These are phyloP conservation scores for Clarias batrachus DNA, from an alignment of 2,113 vertebrate species.

Conservation along the genomic window DNA sequence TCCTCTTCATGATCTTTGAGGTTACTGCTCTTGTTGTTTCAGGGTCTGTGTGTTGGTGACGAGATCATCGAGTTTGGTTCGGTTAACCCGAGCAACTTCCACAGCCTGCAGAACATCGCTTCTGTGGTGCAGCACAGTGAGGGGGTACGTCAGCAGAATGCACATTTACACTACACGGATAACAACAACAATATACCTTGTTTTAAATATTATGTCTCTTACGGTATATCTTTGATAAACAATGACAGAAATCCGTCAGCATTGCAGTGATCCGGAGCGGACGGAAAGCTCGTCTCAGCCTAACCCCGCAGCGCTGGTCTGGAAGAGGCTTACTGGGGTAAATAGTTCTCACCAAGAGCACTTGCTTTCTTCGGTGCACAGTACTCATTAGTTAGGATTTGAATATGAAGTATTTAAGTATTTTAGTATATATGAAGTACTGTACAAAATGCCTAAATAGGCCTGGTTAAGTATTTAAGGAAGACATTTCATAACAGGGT, in stretches of 20 bases:
- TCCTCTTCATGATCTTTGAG: background rate
- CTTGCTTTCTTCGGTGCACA: background rate
- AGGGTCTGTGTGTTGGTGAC: constrained; percentile 88
- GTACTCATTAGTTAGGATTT: background rate
- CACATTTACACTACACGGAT: too few species aligned
- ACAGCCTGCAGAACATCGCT: constrained; percentile 86
- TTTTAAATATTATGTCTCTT: background rate
- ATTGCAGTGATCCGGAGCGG: constrained; percentile 81
- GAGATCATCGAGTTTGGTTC: constrained; percentile 91
- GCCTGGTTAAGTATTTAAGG: background rate
- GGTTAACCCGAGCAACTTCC: constrained; percentile 86
- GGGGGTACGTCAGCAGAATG: constrained; percentile 75
- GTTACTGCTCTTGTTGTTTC: constrained; percentile 19
- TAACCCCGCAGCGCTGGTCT: constrained; percentile 87
- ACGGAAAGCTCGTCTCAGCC: constrained; percentile 76
- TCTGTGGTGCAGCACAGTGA: constrained; percentile 92
- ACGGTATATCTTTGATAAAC: background rate
- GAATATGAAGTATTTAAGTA: too few species aligned
- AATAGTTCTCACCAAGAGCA: constrained; percentile 22
- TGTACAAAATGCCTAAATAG: background rate
- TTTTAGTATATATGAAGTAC: background rate
- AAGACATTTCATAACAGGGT: background rate
- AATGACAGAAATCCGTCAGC: constrained; percentile 80
- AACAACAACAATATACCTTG: too few species aligned
- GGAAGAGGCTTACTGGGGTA: constrained; percentile 93